A percentile compares a stretch with the other conserved stretches of the same genome.
These are phyloP conservation scores for Chelonus formosanus DNA, from an alignment of 2,888 invertebrate genomes.

Conservation along the genomic window DNA sequence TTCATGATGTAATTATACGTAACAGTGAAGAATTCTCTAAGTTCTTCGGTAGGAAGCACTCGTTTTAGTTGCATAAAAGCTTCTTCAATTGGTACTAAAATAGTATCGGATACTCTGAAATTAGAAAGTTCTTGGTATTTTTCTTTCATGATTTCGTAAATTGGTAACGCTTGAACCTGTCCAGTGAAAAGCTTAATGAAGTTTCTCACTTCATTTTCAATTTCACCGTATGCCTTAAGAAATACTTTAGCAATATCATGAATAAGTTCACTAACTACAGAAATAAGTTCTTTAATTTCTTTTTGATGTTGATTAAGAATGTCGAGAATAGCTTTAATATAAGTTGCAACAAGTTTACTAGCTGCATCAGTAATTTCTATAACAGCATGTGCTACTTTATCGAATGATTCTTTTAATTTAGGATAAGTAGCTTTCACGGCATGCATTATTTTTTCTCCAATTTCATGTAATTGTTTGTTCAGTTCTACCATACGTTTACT, in stretches of 20 bases:
- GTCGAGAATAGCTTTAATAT: constrained; percentile 68
- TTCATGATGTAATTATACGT: constrained; percentile 70
- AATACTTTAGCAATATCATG: constrained; percentile 61
- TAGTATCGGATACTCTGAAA: constrained; percentile 70
- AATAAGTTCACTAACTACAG: constrained; percentile 63
- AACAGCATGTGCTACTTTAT: constrained; percentile 62
- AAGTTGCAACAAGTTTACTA: constrained; percentile 57
- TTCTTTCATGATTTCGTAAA: constrained; percentile 66
- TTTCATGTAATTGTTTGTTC: constrained; percentile 55
- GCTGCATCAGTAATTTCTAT: constrained; percentile 66
- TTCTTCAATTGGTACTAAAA: constrained; percentile 69
- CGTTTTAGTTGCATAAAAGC: constrained; percentile 69
- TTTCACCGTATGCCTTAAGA: constrained; percentile 51
- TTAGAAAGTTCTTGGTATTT: constrained; percentile 60
- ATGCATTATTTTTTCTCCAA: constrained; percentile 60
- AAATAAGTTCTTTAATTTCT: constrained; percentile 72
- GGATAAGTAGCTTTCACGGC: constrained; percentile 60
- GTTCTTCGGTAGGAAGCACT: constrained; percentile 73
- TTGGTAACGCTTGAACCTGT: constrained; percentile 69
- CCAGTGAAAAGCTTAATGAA: constrained; percentile 64
- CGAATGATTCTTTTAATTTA: constrained; percentile 58
- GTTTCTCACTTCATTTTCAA: constrained; percentile 62
- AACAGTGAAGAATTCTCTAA: constrained; percentile 70
- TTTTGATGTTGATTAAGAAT: constrained; percentile 74
- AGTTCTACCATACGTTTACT: constrained; percentile 60